These are phyloP conservation scores for Cranoglanis bouderius DNA, from an alignment of 2,113 vertebrate genomes.

Conservation along the genomic window DNA sequence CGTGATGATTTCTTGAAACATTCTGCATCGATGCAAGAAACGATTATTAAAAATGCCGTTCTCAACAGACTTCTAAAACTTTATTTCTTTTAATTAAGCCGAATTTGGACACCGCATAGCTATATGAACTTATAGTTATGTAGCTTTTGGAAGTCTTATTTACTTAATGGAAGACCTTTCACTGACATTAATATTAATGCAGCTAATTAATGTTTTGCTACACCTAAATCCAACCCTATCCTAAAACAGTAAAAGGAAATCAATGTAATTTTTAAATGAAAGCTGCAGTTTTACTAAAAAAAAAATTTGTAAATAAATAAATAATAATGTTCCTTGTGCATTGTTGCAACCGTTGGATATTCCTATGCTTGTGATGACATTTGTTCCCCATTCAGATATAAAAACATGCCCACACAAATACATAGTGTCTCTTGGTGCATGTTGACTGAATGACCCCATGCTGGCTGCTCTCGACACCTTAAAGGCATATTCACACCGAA, in stretches of 20 bases:
- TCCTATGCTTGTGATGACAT: not conserved
- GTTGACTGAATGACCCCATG: slow-evolving; percentile 30
- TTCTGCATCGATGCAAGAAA: too few species aligned
- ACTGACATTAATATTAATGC: not conserved
- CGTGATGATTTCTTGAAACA: not conserved
- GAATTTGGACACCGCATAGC: not conserved
- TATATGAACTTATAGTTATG: not conserved
- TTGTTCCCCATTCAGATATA: not conserved
- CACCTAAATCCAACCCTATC: not conserved
- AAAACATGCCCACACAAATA: not conserved
- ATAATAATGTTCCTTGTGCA: not conserved
- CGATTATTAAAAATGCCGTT: not conserved
- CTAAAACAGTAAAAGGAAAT: not conserved
- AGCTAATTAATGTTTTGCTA: not conserved
- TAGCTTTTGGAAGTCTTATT: not conserved
- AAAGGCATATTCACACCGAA: not conserved
- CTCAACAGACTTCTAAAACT: not conserved
- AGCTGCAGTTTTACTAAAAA: too few species aligned
- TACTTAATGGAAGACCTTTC: not conserved
- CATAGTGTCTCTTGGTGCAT: slow-evolving; percentile 22
- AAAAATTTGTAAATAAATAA: too few species aligned
- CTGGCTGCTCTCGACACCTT: not conserved
- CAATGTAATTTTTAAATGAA: not conserved
- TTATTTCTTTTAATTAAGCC: not conserved
- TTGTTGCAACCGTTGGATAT: not conserved